A percentile compares a stretch with the other conserved stretches of the same genome.
Evolutionary conservation across 2,797 vertebrate genomes (phyloP).

Genomic region (Phataginus tetradactyla): DNA sequence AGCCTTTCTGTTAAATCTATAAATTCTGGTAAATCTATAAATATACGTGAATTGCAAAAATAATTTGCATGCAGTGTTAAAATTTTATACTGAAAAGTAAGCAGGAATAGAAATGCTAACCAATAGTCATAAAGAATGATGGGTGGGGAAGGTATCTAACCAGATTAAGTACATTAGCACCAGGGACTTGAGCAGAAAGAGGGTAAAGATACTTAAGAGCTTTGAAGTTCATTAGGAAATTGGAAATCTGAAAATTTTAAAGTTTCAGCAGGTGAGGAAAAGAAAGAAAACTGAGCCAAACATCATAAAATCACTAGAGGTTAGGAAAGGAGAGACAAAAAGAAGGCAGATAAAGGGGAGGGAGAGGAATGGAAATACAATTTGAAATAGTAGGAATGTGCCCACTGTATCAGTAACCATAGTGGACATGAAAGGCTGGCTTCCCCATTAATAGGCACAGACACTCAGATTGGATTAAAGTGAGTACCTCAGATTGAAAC

Average conservation of each 20-base stretch:
- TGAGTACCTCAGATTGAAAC: too few species aligned
- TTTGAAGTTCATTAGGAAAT: not conserved
- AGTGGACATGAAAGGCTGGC: not conserved
- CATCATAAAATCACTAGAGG: not conserved
- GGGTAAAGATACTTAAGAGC: too few species aligned
- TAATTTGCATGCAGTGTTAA: not conserved
- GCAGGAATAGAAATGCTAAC: not conserved
- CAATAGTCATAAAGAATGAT: not conserved
- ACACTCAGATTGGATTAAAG: not conserved
- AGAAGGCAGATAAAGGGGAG: not conserved
- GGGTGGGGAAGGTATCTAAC: fast-evolving
- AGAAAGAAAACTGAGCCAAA: not conserved
- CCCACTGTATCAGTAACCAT: too few species aligned
- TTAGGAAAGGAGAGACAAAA: not conserved
- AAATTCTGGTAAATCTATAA: not conserved
- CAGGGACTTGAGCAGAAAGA: not conserved
- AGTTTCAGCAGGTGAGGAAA: not conserved
- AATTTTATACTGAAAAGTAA: not conserved
- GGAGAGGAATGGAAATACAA: not conserved
- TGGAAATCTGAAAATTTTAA: not conserved
- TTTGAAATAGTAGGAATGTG: not conserved
- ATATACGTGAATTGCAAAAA: not conserved
- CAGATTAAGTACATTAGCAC: too few species aligned
- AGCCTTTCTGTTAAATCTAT: not conserved
- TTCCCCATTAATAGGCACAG: not conserved